phyloP scores from a whole-genome alignment of 2,113 vertebrate genomes.

The Muscicapa adusta region DNA sequence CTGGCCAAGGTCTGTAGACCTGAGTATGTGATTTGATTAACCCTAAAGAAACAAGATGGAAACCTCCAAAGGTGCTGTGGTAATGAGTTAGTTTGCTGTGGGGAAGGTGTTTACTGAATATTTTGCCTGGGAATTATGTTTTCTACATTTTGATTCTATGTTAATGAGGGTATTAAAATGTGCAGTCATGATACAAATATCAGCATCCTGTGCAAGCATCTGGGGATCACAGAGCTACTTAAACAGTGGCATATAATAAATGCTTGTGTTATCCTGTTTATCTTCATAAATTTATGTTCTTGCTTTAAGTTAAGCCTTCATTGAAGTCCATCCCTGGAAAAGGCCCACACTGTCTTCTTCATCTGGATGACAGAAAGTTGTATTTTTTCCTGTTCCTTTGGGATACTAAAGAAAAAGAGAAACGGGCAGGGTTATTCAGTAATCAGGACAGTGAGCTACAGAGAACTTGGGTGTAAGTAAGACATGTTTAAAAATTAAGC shows the following conservation, averaged over 20 bases:
- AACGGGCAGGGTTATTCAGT: neutral
- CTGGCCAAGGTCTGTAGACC: neutral
- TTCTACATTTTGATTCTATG: neutral
- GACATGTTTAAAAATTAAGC: neutral
- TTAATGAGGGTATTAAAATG: neutral
- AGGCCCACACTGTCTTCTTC: neutral
- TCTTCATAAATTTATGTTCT: neutral
- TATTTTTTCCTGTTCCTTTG: neutral
- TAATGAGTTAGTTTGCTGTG: neutral
- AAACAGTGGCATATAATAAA: neutral
- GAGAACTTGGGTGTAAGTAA: neutral
- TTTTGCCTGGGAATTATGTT: neutral
- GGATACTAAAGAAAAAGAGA: neutral
- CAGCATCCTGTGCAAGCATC: neutral
- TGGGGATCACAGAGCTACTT: neutral
- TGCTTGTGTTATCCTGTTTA: neutral
- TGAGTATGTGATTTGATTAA: neutral
- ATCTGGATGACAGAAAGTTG: neutral
- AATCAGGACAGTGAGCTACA: neutral
- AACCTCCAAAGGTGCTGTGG: neutral
- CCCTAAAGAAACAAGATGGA: neutral
- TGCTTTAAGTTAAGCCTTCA: neutral
- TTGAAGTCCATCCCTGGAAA: neutral
- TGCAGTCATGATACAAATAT: accelerated
- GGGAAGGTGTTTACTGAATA: neutral